phyloP scores from a whole-genome alignment of 2,888 invertebrate genomes.

The Melipona bicolor region DNA sequence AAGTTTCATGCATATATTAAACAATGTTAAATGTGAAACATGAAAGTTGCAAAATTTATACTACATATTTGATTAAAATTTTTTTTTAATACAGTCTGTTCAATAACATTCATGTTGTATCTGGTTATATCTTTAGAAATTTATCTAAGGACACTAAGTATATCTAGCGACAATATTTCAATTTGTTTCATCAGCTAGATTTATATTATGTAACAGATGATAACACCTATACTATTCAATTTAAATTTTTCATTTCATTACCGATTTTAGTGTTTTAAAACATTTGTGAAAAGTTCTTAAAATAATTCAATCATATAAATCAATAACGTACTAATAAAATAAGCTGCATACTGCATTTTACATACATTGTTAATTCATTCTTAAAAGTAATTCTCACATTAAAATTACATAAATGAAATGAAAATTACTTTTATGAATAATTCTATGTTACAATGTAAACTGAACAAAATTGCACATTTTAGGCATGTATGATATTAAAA shows the following conservation, averaged over 20 bases:
- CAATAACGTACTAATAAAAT: slow-evolving; percentile 46
- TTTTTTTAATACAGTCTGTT: slow-evolving; percentile 50
- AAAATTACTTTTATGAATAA: slow-evolving; percentile 41
- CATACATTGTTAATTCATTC: slow-evolving; percentile 14
- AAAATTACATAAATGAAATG: slow-evolving; percentile 7
- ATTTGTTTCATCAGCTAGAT: slow-evolving; percentile 29
- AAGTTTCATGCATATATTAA: slow-evolving; percentile 59
- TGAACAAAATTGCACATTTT: slow-evolving; percentile 61
- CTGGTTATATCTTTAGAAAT: slow-evolving; percentile 44
- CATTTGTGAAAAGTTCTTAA: slow-evolving; percentile 28
- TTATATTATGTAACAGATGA: slow-evolving; percentile 33
- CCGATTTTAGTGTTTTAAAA: slow-evolving; percentile 41
- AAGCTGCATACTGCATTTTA: slow-evolving; percentile 9
- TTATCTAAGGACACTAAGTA: slow-evolving; percentile 45
- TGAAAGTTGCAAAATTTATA: slow-evolving; percentile 60
- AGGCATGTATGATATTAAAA: slow-evolving; percentile 49
- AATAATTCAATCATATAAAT: slow-evolving; percentile 37
- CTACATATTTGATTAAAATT: slow-evolving; percentile 61
- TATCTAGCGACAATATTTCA: slow-evolving; percentile 35
- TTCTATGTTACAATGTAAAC: slow-evolving; percentile 43
- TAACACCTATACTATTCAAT: slow-evolving; percentile 50
- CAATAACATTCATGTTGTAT: slow-evolving; percentile 42
- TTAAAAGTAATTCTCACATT: slow-evolving; percentile 44
- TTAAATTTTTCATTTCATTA: slow-evolving; percentile 20
- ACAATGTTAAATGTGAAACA: slow-evolving; percentile 60